A percentile compares a stretch with the other conserved stretches of the same genome.
Evolutionary conservation across 2,797 vertebrate species (phyloP).

Genomic region (Artibeus jamaicensis): DNA sequence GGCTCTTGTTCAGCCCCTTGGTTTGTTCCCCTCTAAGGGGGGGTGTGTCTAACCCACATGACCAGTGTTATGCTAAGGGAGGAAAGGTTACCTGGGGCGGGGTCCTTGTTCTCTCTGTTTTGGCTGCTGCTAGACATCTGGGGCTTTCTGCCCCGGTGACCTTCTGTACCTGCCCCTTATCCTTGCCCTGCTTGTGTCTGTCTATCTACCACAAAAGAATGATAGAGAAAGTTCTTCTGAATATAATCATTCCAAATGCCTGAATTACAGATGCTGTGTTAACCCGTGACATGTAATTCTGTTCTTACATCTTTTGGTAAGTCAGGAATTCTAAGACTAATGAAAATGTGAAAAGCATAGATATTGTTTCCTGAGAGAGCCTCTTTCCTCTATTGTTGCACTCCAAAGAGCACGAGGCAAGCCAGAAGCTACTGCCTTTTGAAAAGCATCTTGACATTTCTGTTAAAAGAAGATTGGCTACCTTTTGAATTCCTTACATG

Average conservation of each 20-base stretch:
- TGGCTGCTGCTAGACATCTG: too few species aligned
- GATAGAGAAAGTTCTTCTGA: conserved; percentile 11
- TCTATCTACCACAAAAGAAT: not conserved
- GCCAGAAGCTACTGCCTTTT: not conserved
- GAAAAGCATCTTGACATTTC: not conserved
- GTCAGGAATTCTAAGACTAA: conserved; percentile 48
- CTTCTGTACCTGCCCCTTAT: not conserved
- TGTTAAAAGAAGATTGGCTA: not conserved
- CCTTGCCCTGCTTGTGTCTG: not conserved
- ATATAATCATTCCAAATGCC: conserved; percentile 19
- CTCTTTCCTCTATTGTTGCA: not conserved
- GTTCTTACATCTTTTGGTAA: not conserved
- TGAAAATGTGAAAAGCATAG: conserved; percentile 6
- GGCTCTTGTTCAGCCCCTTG: not conserved
- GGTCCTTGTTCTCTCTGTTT: not conserved
- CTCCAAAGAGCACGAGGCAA: not conserved
- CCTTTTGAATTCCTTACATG: not conserved
- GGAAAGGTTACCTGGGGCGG: not conserved
- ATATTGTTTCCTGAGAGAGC: not conserved
- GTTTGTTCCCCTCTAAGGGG: not conserved
- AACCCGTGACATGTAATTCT: conserved; percentile 37
- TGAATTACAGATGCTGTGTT: conserved; percentile 53
- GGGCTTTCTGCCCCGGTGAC: not conserved
- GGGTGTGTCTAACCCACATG: not conserved
- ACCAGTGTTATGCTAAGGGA: not conserved